phyloP scores from a whole-genome alignment of 1,140 invertebrate genomes.

The Lasioglossum baleicum region DNA sequence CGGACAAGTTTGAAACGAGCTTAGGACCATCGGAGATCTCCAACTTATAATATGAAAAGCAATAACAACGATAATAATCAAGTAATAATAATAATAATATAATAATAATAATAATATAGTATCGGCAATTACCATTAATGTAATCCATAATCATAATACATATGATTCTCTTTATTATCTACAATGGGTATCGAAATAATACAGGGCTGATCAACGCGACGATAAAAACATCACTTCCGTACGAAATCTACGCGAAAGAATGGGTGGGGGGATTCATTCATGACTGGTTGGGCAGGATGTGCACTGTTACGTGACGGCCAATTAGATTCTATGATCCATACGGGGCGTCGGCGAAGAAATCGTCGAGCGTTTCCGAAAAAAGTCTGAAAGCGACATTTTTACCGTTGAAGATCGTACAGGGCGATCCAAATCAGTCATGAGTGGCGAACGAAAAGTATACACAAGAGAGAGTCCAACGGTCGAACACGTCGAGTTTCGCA shows the following conservation, averaged over 20 bases:
- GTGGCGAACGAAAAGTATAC: too few species aligned
- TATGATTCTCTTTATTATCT: constrained; percentile 49
- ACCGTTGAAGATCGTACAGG: too few species aligned
- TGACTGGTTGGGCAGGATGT: constrained; percentile 28
- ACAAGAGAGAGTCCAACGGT: too few species aligned
- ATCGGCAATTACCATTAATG: constrained; percentile 25
- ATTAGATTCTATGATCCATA: not conserved
- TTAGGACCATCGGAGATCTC: constrained; percentile 25
- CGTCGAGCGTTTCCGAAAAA: too few species aligned
- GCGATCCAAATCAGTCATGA: too few species aligned
- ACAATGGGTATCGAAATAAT: constrained; percentile 37
- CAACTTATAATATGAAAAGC: constrained; percentile 70
- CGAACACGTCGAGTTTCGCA: too few species aligned
- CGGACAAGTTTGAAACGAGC: too few species aligned
- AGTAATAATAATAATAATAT: constrained; percentile 55
- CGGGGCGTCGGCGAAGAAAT: too few species aligned
- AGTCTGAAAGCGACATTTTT: too few species aligned
- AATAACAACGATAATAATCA: constrained; percentile 70
- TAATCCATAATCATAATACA: constrained; percentile 52
- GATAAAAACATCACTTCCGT: constrained; percentile 36
- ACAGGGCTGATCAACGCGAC: constrained; percentile 28
- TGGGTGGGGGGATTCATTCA: constrained; percentile 37
- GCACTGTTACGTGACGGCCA: not conserved
- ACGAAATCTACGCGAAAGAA: constrained; percentile 42
- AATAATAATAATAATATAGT: constrained; percentile 57